Percentiles rank a stretch among this genome's conserved stretches.
phyloP scores from a whole-genome alignment of 2,797 vertebrate species.

The Molothrus ater region DNA sequence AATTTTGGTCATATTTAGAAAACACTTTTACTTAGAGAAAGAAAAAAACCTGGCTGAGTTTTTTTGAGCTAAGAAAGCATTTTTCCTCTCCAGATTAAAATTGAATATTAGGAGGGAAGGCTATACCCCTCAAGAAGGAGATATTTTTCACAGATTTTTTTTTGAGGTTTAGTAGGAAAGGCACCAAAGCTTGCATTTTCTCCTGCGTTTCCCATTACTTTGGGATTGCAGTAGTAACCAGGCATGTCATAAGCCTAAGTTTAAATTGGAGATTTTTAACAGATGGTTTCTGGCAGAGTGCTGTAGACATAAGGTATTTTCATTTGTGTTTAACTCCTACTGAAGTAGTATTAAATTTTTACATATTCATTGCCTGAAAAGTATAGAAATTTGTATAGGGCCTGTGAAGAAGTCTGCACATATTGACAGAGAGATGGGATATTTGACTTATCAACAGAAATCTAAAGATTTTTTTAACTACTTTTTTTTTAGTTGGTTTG shows the following conservation, averaged over 20 bases:
- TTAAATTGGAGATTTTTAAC: conserved; percentile 1
- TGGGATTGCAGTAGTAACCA: conserved; percentile 2
- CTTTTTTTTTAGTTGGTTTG: not conserved
- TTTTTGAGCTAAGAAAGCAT: not conserved
- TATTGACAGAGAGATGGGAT: not conserved
- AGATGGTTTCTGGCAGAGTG: conserved; percentile 34
- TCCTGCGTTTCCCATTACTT: not conserved
- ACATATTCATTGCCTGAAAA: not conserved
- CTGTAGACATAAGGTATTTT: conserved; percentile 19
- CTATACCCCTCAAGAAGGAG: not conserved
- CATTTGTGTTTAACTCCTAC: conserved; percentile 12
- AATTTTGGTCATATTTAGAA: not conserved
- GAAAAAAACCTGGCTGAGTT: not conserved
- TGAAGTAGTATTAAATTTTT: conserved; percentile 2
- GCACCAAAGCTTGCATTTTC: not conserved
- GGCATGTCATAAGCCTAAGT: not conserved
- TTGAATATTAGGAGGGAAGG: not conserved
- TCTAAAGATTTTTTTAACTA: not conserved
- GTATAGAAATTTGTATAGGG: not conserved
- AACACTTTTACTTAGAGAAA: not conserved
- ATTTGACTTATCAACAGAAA: not conserved
- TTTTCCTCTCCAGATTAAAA: not conserved
- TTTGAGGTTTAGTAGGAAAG: not conserved
- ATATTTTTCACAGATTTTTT: not conserved
- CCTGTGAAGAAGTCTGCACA: not conserved